Conservation (phyloP, 2,113 vertebrate genomes). For the Gobio gobio region DNA sequence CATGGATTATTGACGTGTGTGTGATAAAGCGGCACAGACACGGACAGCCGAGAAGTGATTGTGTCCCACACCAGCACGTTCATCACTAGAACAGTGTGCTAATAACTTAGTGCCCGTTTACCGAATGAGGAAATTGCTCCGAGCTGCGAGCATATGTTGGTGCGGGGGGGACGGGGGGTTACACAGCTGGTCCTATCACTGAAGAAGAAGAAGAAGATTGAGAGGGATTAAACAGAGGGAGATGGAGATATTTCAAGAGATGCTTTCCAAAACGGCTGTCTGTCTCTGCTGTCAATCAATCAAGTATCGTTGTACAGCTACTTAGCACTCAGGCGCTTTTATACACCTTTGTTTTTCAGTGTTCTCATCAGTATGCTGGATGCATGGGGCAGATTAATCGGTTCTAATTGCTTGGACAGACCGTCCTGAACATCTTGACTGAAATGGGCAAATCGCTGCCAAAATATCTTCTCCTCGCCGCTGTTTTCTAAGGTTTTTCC, state of each 20-base stretch:
- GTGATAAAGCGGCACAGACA: neutral
- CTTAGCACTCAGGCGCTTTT: neutral
- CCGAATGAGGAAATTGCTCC: conserved; percentile 51
- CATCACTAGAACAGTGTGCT: conserved; percentile 40
- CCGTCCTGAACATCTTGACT: conserved; percentile 42
- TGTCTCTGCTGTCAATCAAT: conserved; percentile 49
- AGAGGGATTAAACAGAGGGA: conserved; percentile 24
- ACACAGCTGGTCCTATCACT: conserved; percentile 43
- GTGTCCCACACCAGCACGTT: conserved; percentile 29
- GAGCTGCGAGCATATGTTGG: conserved; percentile 40
- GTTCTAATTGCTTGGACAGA: conserved; percentile 44
- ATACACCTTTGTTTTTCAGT: neutral
- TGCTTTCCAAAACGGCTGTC: conserved; percentile 18
- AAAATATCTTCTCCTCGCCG: conserved; percentile 8
- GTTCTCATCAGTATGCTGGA: neutral
- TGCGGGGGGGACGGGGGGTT: conserved; percentile 42
- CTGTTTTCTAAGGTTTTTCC: conserved; percentile 30
- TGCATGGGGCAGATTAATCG: conserved; percentile 8
- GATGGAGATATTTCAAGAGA: conserved; percentile 30
- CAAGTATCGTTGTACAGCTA: conserved; percentile 20
- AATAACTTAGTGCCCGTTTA: conserved; percentile 50
- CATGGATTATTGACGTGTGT: conserved; percentile 50
- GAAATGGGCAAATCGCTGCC: conserved; percentile 33
- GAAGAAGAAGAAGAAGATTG: conserved; percentile 18
- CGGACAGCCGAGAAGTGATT: conserved; percentile 27